These are phyloP conservation scores for Diorhabda carinulata DNA, from an alignment of 1,140 invertebrate species.

Conservation along the genomic window DNA sequence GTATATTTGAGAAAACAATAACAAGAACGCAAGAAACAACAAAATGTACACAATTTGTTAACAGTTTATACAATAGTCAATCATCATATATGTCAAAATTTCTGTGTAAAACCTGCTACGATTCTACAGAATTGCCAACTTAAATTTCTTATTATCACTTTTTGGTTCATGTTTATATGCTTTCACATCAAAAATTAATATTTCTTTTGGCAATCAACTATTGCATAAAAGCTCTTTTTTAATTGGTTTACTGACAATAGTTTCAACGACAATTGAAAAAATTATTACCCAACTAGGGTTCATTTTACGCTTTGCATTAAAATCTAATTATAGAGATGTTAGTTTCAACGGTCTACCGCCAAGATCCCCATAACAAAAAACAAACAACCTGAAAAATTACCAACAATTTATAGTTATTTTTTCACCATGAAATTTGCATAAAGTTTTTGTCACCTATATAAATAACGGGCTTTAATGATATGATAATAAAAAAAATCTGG, in stretches of 20 bases:
- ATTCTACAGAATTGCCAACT: too few relatives aligned
- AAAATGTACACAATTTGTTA: too few relatives aligned
- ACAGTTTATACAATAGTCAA: too few relatives aligned
- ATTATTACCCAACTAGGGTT: not conserved
- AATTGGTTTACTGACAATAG: not conserved
- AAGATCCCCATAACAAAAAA: not conserved
- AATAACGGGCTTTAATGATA: not conserved
- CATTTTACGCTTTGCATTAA: not conserved
- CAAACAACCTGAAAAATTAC: conserved; percentile 12
- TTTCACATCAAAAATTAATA: not conserved
- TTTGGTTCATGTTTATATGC: too few relatives aligned
- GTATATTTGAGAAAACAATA: too few relatives aligned
- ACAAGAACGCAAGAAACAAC: too few relatives aligned
- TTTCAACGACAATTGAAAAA: not conserved
- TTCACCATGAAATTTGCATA: conserved; percentile 4
- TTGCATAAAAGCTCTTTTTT: not conserved
- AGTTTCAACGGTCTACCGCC: not conserved
- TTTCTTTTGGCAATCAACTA: not conserved
- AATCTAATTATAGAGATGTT: not conserved
- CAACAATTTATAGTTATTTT: conserved; percentile 8
- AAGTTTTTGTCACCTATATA: not conserved
- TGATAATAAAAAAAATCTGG: not conserved
- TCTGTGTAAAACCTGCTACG: too few relatives aligned
- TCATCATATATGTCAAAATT: too few relatives aligned
- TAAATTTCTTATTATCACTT: too few relatives aligned